Conservation (phyloP, 2,113 vertebrate genomes). For the Gopherus flavomarginatus region DNA sequence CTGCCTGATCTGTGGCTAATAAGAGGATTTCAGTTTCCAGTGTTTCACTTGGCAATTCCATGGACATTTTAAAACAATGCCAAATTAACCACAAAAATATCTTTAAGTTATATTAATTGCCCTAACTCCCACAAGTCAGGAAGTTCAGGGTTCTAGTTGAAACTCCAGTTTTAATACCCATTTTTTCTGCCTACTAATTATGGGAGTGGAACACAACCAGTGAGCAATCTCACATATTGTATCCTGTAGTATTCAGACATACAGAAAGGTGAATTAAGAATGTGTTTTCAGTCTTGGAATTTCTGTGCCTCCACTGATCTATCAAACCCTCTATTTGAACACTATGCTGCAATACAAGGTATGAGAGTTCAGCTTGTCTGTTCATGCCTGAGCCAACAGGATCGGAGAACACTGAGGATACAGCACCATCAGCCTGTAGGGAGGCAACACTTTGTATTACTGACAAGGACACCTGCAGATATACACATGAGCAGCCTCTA, state of each 20-base stretch:
- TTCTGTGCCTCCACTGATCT: not conserved
- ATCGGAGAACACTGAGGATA: not conserved
- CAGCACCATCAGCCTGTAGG: not conserved
- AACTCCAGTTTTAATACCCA: not conserved
- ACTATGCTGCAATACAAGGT: not conserved
- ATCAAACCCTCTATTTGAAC: not conserved
- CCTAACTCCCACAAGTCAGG: not conserved
- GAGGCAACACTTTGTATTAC: not conserved
- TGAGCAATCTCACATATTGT: not conserved
- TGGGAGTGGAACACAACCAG: not conserved
- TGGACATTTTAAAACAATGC: not conserved
- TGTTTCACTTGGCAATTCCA: not conserved
- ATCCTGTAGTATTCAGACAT: not conserved
- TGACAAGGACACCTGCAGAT: not conserved
- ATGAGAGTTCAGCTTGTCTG: not conserved
- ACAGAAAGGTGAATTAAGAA: not conserved
- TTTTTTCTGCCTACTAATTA: not conserved
- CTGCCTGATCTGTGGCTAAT: not conserved
- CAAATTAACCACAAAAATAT: not conserved
- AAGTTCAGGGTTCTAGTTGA: not conserved
- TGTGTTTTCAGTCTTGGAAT: not conserved
- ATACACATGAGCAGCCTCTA: not conserved
- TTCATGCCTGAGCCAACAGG: not conserved
- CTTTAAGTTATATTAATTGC: not conserved
- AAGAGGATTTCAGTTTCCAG: not conserved